phyloP scores from a whole-genome alignment of 1,140 invertebrate species.

The Musca vetustissima region DNA sequence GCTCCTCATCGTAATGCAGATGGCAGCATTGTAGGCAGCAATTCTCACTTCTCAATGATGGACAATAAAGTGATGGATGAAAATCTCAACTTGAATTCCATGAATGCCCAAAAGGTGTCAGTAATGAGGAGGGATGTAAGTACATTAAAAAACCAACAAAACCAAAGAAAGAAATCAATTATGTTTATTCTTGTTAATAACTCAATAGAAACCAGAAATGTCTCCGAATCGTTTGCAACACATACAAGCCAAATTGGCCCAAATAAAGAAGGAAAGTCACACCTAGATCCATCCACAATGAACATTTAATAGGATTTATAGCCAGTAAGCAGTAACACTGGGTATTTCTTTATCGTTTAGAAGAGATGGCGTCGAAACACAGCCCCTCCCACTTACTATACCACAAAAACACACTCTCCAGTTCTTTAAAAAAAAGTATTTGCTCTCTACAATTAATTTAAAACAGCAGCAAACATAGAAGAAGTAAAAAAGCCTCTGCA shows the following conservation, averaged over 20 bases:
- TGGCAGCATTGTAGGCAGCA: conserved; percentile 34
- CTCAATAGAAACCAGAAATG: conserved; percentile 45
- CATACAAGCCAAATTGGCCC: conserved; percentile 52
- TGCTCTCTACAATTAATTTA: too few species aligned
- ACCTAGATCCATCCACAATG: conserved; percentile 27
- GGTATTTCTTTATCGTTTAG: too few species aligned
- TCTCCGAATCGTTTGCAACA: conserved; percentile 52
- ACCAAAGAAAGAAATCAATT: too few species aligned
- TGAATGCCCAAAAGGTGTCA: conserved; percentile 50
- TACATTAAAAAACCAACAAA: neutral
- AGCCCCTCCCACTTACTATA: too few species aligned
- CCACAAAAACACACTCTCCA: too few species aligned
- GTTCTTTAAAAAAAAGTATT: too few species aligned
- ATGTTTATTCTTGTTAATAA: neutral
- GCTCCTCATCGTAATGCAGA: conserved; percentile 32
- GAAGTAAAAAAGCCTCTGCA: too few species aligned
- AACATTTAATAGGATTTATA: too few species aligned
- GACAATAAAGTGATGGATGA: conserved; percentile 54
- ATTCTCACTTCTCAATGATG: conserved; percentile 29
- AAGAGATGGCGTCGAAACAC: too few species aligned
- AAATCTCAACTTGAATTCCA: conserved; percentile 49
- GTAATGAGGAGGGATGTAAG: conserved; percentile 46
- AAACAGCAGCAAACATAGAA: too few species aligned
- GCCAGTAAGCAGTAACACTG: too few species aligned
- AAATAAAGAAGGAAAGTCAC: conserved; percentile 52